A percentile compares a stretch with the other conserved stretches of the same genome.
Conservation (phyloP, 2,797 vertebrate genomes). For the Coregonus suidteri region DNA sequence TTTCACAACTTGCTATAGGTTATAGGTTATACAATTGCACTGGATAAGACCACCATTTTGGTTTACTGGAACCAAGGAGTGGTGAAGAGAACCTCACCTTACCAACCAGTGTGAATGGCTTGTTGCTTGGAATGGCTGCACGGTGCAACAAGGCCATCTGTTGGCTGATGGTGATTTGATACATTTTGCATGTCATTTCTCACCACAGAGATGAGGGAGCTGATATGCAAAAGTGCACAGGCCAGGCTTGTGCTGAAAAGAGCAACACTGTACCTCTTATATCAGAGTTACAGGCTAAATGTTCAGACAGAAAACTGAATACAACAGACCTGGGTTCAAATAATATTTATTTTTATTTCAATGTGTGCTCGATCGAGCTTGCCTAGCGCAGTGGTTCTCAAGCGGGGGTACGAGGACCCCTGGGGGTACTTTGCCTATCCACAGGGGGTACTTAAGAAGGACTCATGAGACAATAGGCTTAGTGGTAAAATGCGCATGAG, state of each 20-base stretch:
- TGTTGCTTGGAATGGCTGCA: neutral
- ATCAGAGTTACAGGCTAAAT: neutral
- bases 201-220: no score
- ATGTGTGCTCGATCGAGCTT: no score
- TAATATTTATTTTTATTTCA: neutral
- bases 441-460: no score
- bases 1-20: neutral
- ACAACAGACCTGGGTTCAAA: neutral
- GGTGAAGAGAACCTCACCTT: neutral
- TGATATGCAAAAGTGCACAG: neutral
- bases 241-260: neutral
- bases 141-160: conserved; percentile 31
- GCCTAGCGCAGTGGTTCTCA: no score
- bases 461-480: no score
- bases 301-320: neutral
- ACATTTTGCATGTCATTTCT: neutral
- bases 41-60: neutral
- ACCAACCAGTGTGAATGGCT: neutral
- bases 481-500: no score
- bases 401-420: no score
- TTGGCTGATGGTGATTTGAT: conserved; percentile 28
- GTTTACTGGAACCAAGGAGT: neutral
- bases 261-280: neutral
- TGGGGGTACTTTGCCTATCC: no score
- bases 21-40: neutral